Evolutionary conservation across 2,113 vertebrate species (phyloP).

Genomic region (Chloebia gouldiae): DNA sequence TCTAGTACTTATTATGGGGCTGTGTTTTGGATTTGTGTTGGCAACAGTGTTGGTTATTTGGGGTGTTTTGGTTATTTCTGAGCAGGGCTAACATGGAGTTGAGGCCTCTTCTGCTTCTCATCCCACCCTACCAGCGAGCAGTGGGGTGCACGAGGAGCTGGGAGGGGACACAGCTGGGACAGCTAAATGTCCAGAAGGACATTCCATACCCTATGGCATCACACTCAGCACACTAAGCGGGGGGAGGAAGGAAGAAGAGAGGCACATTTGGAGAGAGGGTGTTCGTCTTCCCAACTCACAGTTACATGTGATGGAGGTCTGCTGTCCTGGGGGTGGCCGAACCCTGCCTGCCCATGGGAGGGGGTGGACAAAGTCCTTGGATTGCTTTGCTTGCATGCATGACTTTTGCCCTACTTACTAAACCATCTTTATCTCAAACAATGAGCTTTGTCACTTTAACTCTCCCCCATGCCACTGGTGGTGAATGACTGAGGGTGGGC

Average conservation of each 20-base stretch:
- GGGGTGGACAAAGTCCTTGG: neutral
- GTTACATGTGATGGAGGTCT: neutral
- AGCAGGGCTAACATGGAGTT: neutral
- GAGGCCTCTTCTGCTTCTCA: neutral
- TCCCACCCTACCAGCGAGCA: fast-evolving
- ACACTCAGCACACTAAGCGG: neutral
- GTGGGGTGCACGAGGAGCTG: fast-evolving
- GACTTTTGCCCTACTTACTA: neutral
- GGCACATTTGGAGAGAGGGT: too few relatives aligned
- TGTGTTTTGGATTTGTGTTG: neutral
- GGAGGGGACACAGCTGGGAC: neutral
- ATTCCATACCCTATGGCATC: neutral
- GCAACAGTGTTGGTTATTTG: neutral
- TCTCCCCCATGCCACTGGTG: neutral
- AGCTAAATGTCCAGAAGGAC: neutral
- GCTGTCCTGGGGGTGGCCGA: neutral
- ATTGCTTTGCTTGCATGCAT: neutral
- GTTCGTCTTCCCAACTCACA: neutral
- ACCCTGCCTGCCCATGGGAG: too few relatives aligned
- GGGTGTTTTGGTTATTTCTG: neutral
- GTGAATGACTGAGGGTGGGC: too few relatives aligned
- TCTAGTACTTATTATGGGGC: neutral
- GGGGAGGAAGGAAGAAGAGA: neutral
- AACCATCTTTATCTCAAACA: neutral
- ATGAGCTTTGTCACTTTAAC: neutral